Conservation (phyloP, 1,140 invertebrate species). For the Pseudomyrmex gracilis region DNA sequence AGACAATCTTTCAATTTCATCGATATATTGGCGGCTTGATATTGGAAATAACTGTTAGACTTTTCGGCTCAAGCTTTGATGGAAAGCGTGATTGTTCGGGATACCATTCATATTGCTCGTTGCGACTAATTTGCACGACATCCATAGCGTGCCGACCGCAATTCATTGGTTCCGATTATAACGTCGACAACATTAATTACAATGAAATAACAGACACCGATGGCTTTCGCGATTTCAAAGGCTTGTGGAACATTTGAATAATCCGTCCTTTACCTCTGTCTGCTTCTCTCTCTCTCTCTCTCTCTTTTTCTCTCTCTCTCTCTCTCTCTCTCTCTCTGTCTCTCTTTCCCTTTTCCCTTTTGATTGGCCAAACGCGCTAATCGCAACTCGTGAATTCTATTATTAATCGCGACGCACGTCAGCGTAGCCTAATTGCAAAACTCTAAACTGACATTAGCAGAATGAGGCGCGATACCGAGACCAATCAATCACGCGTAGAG, state of each 20-base stretch:
- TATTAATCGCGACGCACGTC: conserved; percentile 39
- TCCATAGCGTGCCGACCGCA: background rate
- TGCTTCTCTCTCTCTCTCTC: background rate
- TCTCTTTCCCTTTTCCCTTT: background rate
- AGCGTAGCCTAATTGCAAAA: conserved; percentile 59
- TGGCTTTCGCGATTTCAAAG: conserved; percentile 48
- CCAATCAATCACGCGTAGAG: conserved; percentile 58
- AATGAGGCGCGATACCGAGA: background rate
- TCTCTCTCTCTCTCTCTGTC: background rate
- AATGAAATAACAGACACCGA: conserved; percentile 43
- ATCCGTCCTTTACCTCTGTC: background rate
- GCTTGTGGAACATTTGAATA: conserved; percentile 33
- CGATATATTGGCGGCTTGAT: background rate
- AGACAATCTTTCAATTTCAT: background rate
- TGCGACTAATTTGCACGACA: conserved; percentile 29
- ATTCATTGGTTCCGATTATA: conserved; percentile 44
- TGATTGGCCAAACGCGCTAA: conserved; percentile 40
- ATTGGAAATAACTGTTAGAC: background rate
- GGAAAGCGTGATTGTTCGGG: conserved; percentile 10
- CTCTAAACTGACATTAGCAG: conserved; percentile 63
- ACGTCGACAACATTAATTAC: conserved; percentile 48
- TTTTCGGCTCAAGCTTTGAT: background rate
- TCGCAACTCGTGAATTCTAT: conserved; percentile 40
- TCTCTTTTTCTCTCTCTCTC: background rate
- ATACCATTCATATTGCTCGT: conserved; percentile 12